Evolutionary conservation across 2,113 vertebrate species (phyloP), one percentile per base, ranked within the genome.

Genomic region (Trichomycterus rosablanca): DNA sequence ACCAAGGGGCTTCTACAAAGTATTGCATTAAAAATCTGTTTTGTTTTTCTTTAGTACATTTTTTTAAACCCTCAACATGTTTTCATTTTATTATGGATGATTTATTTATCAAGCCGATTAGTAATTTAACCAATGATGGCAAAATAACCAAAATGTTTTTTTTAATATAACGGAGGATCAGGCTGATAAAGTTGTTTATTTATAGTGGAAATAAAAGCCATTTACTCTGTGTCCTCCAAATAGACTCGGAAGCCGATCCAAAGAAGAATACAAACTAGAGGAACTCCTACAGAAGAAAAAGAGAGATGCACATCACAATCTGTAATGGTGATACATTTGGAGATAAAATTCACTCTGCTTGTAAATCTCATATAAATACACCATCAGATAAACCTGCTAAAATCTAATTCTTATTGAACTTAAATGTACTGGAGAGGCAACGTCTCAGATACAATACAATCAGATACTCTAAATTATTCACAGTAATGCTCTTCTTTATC

Each of bases 151-250:
- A 14, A 28, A 18, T 3, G n/a, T 19, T 5, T n/a, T 5, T n/a
- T n/a, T 5, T 40, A 14, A 14, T 56, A 12, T 28, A 40, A 56
- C 18, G 15, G 23, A 40, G 24, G 35, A 22, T 39, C 14, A 40
- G 42, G 10, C 24, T 55, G 6, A 20, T 11, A 8, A 54, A 15
- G 35, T 18, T 8, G 35, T 24, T 22, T 20, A 39, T 37, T 45
- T 3, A 22, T 20, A 16, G 30, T 26, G 19, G 9, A n/a, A 61
- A 50, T 2, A 37, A 12, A 12, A 51, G 5, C 7, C 60, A 86
- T 89, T 89, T 78, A 98, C 96, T 90, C 93, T 2, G 87, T 94
- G 80, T 98, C 89, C 49, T 97, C 96, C 7, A 97, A 83, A 64
- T 87, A 85, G 40, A 97, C 71, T 64, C 93, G 80, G 59, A 92